Conservation (phyloP, 2,797 vertebrate genomes). For the Acrossocheilus wenchowensis region DNA sequence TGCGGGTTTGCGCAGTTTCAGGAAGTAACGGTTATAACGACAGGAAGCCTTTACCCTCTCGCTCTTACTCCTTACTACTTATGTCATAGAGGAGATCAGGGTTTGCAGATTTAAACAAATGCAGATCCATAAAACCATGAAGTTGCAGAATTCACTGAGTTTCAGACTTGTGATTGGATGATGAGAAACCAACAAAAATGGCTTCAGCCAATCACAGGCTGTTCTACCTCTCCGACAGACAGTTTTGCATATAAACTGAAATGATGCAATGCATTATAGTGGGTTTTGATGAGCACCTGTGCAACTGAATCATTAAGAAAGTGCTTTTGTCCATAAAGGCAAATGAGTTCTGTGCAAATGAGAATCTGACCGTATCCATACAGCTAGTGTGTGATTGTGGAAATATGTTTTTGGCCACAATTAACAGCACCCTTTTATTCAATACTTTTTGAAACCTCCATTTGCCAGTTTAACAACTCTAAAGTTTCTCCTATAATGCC, state of each 20-base stretch:
- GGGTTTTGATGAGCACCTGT: not conserved
- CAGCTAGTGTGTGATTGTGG: not conserved
- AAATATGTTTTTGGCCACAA: too few species aligned
- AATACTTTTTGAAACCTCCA: too few species aligned
- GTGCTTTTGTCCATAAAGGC: not conserved
- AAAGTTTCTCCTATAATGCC: too few species aligned
- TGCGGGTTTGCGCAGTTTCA: not conserved
- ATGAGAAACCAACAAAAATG: not conserved
- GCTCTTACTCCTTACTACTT: not conserved
- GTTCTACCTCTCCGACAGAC: not conserved
- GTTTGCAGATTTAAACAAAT: not conserved
- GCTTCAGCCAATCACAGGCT: not conserved
- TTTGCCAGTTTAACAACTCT: too few species aligned
- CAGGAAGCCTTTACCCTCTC: constrained; percentile 9
- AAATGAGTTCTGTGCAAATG: not conserved
- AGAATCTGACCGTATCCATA: not conserved
- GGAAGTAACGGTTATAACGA: not conserved
- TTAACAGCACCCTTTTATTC: too few species aligned
- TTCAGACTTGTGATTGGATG: not conserved
- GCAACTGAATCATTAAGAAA: not conserved
- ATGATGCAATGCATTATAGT: not conserved
- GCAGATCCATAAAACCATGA: not conserved
- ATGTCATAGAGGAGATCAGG: not conserved
- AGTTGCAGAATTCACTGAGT: not conserved
- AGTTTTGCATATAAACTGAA: not conserved